These are phyloP conservation scores for Xenopus borealis DNA, from an alignment of 2,113 vertebrate species.

Conservation along the genomic window DNA sequence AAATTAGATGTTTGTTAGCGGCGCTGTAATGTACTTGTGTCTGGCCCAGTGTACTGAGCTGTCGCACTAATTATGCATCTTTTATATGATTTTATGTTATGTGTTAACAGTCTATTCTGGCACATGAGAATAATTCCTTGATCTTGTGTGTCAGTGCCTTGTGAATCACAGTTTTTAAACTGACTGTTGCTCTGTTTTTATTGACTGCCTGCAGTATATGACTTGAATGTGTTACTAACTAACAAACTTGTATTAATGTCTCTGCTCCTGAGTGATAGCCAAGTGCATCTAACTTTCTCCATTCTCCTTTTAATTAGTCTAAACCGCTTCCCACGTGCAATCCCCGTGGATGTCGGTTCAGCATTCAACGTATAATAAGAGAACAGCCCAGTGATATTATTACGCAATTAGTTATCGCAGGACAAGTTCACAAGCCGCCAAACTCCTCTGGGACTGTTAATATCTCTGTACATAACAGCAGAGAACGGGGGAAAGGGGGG, in stretches of 20 bases:
- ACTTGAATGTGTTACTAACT: conserved; percentile 52
- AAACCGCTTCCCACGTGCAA: too few species aligned
- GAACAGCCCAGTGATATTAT: too few species aligned
- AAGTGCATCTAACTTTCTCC: not conserved
- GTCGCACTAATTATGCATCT: conserved; percentile 34
- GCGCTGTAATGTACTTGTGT: conserved; percentile 50
- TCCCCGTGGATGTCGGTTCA: too few species aligned
- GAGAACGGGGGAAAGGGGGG: too few species aligned
- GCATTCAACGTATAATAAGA: too few species aligned
- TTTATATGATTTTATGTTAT: conserved; percentile 47
- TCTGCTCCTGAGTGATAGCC: conserved; percentile 10
- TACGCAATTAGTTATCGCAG: too few species aligned
- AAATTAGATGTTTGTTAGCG: conserved; percentile 61
- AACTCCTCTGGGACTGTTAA: too few species aligned
- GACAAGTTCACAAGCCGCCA: too few species aligned
- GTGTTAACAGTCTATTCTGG: conserved; percentile 52
- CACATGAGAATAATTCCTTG: conserved; percentile 51
- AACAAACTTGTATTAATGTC: conserved; percentile 38
- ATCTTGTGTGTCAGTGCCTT: conserved; percentile 36
- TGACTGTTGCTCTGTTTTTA: conserved; percentile 52
- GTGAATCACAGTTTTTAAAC: conserved; percentile 47
- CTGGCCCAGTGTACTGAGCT: conserved; percentile 47
- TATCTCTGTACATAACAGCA: too few species aligned
- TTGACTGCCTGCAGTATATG: conserved; percentile 54
- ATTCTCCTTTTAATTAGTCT: too few species aligned